Base-by-base conservation (phyloP, 92 coral and sea anemone species). In the Heteractis magnifica region DNA sequence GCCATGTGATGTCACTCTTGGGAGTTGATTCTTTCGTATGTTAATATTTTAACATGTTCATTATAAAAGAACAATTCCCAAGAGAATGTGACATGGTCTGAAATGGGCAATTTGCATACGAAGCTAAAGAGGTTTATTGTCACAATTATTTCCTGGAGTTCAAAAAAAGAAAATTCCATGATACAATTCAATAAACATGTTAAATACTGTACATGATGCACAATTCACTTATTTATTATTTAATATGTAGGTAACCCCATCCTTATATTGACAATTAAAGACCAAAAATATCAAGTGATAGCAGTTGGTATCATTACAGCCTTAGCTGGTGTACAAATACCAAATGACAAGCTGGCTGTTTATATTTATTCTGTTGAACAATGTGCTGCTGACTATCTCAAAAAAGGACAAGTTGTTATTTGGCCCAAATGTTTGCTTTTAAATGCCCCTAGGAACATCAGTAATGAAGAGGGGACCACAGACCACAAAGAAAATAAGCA, bases 391-490 rank as follows among this genome's bases (percentile, higher is more conserved):
- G 72, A 58, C 48, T 77, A 73, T 49, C 86, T 87, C 11, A 64
- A 79, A 51, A 78, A 75, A 51, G 93, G 89, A 56, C 84, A 82
- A 65, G 82, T 81, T 86, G 84, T 89, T 80, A 51, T 79, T 58
- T 88, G 94, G 94, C 94, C 92, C 41, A 86, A 55, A 64, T 70
- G 19, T 18, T 74, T 85, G 53, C 80, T 89, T 49, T 65, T 76
- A 79, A 86, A 75, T 80, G 52, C 89, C 44, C 85, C 89, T n/a
- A 86, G 58, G 50, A 72, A 49, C 64, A 58, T 58, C 1, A 58
- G 13, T 58, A 58, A 58, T 9, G 18, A 6, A 18, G 15, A 6
- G 52, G 59, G 52, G 65, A 74, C 21, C 15, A 20, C 83, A 86
- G 77, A 74, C 56, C 14, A 78, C 44, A 58, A 56, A 6, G 71